Evolutionary conservation across 1,140 invertebrate species (phyloP).

Genomic region (Eubasilissa regina): DNA sequence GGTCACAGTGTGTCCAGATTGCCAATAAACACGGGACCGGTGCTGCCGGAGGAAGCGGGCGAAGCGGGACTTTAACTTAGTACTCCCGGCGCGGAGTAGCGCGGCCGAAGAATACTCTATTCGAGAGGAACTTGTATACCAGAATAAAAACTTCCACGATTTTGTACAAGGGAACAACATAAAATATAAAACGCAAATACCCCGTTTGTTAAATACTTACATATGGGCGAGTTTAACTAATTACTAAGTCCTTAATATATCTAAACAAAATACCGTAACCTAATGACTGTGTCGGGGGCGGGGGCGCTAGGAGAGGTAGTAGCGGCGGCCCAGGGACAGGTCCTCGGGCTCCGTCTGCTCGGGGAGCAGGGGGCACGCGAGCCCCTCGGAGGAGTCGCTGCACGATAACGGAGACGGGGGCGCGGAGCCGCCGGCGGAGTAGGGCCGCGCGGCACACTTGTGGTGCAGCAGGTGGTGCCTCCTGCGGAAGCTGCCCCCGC

Average conservation of each 20-base stretch:
- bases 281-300: slow-evolving; percentile 24
- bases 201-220: slow-evolving; percentile 38
- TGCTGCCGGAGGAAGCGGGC: slow-evolving; percentile 12
- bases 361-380: slow-evolving; percentile 72
- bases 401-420: slow-evolving; percentile 65
- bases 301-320: slow-evolving; percentile 34
- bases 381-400: slow-evolving; percentile 62
- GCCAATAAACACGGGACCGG: neutral
- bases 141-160: slow-evolving; percentile 59
- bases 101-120: slow-evolving; percentile 63
- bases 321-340: slow-evolving; percentile 71
- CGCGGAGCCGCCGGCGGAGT: slow-evolving; percentile 62
- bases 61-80: slow-evolving; percentile 47
- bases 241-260: slow-evolving; percentile 29
- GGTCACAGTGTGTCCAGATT: neutral
- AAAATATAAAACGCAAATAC: slow-evolving; percentile 40
- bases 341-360: slow-evolving; percentile 94
- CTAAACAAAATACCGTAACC: slow-evolving; percentile 5
- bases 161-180: slow-evolving; percentile 57
- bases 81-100: slow-evolving; percentile 56
- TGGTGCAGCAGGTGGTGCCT: slow-evolving; percentile 90
- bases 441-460: slow-evolving; percentile 76
- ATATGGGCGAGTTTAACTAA: slow-evolving; percentile 24
- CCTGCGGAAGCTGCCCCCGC: slow-evolving; percentile 83
- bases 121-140: slow-evolving; percentile 74